phyloP scores from a whole-genome alignment of 2,888 invertebrate genomes.

The Tiliacea aurago region DNA sequence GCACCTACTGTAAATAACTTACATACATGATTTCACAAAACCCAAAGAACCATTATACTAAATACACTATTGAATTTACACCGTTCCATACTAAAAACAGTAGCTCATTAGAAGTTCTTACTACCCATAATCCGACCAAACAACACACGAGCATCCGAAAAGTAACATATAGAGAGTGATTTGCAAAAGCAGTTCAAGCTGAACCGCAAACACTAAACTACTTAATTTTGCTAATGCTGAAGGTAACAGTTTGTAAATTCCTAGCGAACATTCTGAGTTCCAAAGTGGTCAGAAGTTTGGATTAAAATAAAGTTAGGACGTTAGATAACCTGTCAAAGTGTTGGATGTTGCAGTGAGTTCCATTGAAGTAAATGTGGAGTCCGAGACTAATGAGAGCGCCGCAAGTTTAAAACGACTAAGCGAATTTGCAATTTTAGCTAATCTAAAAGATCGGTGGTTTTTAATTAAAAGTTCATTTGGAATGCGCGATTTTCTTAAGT shows the following conservation, averaged over 20 bases:
- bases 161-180: constrained; percentile 8
- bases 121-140: not conserved
- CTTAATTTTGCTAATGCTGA: constrained; percentile 48
- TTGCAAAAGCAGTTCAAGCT: constrained; percentile 7
- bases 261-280: constrained; percentile 41
- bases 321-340: constrained; percentile 51
- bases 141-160: not conserved
- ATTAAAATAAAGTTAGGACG: constrained; percentile 59
- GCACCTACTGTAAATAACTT: not conserved
- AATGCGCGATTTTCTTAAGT: not conserved
- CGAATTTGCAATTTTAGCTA: not conserved
- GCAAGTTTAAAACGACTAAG: constrained; percentile 11
- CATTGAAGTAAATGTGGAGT: constrained; percentile 14
- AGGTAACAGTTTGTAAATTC: constrained; percentile 53
- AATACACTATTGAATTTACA: not conserved
- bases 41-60: not conserved
- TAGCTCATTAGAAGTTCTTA: not conserved
- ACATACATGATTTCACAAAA: not conserved
- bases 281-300: constrained; percentile 46
- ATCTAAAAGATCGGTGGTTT: not conserved
- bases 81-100: not conserved
- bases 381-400: constrained; percentile 2
- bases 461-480: not conserved
- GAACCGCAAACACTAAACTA: constrained; percentile 36
- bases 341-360: constrained; percentile 19